Conservation (phyloP, 1,140 invertebrate species). For the Diuraphis noxia region DNA sequence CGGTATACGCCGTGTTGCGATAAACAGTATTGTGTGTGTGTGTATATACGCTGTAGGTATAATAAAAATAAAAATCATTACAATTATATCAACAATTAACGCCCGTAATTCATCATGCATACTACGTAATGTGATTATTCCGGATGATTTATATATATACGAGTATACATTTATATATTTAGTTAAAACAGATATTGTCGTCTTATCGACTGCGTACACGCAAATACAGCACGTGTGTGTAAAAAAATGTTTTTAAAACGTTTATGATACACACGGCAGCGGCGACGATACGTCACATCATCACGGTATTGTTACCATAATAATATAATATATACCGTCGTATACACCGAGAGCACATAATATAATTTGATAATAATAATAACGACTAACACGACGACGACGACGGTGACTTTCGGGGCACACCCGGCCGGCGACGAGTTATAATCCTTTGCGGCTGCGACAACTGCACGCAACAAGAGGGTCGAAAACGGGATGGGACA, state of each 20-base stretch:
- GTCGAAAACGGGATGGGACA: not conserved
- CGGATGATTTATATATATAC: not conserved
- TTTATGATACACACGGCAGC: not conserved
- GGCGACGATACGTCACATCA: not conserved
- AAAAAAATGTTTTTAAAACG: not conserved
- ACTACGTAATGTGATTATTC: not conserved
- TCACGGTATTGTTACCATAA: not conserved
- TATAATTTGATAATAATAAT: not conserved
- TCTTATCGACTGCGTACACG: not conserved
- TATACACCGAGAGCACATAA: not conserved
- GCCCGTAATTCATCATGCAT: not conserved
- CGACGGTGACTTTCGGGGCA: not conserved
- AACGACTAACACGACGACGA: not conserved
- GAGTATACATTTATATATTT: not conserved
- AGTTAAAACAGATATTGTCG: not conserved
- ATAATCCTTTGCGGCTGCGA: conserved; percentile 22
- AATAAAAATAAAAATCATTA: not conserved
- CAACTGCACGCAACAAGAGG: conserved; percentile 19
- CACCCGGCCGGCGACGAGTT: not conserved
- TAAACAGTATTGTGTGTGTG: not conserved
- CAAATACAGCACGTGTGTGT: not conserved
- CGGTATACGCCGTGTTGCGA: not conserved
- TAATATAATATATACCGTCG: not conserved
- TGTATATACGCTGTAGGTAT: not conserved
- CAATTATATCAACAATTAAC: not conserved